phyloP scores from a whole-genome alignment of 2,113 vertebrate genomes.

The Aix galericulata region DNA sequence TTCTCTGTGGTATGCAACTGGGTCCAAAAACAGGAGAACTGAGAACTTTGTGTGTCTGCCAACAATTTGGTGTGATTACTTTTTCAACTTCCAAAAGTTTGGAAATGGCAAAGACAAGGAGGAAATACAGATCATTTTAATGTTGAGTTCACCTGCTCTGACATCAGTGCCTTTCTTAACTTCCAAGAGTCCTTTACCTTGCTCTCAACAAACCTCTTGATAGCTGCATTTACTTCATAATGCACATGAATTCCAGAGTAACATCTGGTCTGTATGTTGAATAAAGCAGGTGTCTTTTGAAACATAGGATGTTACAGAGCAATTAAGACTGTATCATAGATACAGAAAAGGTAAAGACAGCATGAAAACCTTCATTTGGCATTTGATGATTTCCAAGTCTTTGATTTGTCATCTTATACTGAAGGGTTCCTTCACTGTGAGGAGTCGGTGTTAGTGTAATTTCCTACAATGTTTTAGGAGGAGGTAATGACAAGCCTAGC shows the following conservation, averaged over 20 bases:
- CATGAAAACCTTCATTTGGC: background rate
- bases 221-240: background rate
- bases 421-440: background rate
- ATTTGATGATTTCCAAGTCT: background rate
- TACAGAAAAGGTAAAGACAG: background rate
- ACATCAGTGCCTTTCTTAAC: background rate
- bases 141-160: background rate
- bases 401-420: background rate
- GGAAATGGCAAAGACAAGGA: background rate
- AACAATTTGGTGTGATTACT: background rate
- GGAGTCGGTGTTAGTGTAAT: background rate
- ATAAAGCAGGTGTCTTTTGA: slow-evolving; percentile 4
- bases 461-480: background rate
- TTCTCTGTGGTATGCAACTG: background rate
- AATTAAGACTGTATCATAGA: background rate
- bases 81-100: background rate
- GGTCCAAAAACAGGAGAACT: background rate
- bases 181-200: background rate
- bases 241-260: background rate
- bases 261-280: background rate
- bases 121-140: background rate
- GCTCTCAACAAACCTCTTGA: background rate
- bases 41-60: background rate
- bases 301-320: background rate
- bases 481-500: background rate